Evolutionary conservation across 2,888 invertebrate species (phyloP).

Genomic region (Macroteleia sp.): DNA sequence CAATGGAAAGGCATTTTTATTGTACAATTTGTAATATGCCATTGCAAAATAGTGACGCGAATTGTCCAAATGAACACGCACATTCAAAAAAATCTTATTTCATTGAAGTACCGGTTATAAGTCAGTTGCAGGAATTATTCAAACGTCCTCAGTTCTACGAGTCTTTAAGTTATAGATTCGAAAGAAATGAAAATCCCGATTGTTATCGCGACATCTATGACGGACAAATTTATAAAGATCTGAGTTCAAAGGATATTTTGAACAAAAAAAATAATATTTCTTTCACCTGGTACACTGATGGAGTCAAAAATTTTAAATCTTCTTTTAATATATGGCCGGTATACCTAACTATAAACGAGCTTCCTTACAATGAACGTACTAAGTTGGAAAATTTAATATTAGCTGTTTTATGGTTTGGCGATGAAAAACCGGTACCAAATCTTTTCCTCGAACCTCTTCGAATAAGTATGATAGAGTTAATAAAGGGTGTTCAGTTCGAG

Average conservation of each 20-base stretch:
- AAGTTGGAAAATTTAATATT: constrained; percentile 64
- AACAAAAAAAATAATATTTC: constrained; percentile 16
- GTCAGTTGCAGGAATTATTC: constrained; percentile 27
- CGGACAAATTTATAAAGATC: constrained; percentile 9
- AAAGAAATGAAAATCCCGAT: constrained; percentile 14
- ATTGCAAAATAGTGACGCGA: background rate
- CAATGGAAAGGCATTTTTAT: constrained; percentile 29
- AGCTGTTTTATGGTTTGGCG: constrained; percentile 60
- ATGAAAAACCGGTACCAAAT: background rate
- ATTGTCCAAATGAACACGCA: constrained; percentile 11
- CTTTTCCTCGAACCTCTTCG: constrained; percentile 32
- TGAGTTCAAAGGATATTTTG: constrained; percentile 24
- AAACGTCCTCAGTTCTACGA: constrained; percentile 36
- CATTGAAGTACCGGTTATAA: constrained; percentile 9
- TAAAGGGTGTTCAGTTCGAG: constrained; percentile 16
- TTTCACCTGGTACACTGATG: constrained; percentile 65
- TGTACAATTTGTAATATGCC: constrained; percentile 17
- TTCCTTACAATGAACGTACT: constrained; percentile 55
- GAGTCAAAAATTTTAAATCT: constrained; percentile 57
- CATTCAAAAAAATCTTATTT: constrained; percentile 31
- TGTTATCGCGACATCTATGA: constrained; percentile 36
- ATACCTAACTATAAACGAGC: constrained; percentile 65
- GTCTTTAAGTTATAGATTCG: constrained; percentile 55
- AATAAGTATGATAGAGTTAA: constrained; percentile 15
- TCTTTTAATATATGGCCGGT: constrained; percentile 59